These are phyloP conservation scores for Zaprionus camerounensis DNA, from an alignment of 1,140 invertebrate species.

Conservation along the genomic window DNA sequence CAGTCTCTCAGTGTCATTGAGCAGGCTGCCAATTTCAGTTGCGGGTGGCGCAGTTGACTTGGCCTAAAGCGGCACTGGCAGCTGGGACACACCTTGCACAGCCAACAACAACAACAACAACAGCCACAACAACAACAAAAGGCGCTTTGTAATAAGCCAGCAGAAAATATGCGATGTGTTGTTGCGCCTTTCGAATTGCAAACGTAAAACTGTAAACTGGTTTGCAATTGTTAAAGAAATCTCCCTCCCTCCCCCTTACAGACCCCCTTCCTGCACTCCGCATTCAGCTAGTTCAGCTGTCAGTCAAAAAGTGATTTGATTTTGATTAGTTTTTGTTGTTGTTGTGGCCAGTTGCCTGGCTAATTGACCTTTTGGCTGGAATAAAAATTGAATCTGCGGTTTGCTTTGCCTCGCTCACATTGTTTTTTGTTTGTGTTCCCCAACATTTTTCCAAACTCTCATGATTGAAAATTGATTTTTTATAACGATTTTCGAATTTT, in stretches of 20 bases:
- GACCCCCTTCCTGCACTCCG: background rate
- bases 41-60: slow-evolving; percentile 24
- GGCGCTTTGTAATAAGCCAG: slow-evolving; percentile 66
- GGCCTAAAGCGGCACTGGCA: slow-evolving; percentile 31
- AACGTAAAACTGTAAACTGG: slow-evolving; percentile 56
- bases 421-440: slow-evolving; percentile 19
- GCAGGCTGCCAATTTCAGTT: slow-evolving; percentile 14
- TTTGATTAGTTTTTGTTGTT: slow-evolving; percentile 28
- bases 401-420: slow-evolving; percentile 6
- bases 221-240: slow-evolving; percentile 39
- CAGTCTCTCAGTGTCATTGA: slow-evolving; percentile 14
- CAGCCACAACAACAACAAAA: slow-evolving; percentile 25
- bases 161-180: slow-evolving; percentile 35
- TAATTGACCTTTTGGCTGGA: slow-evolving; percentile 66
- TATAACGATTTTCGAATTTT: slow-evolving; percentile 35
- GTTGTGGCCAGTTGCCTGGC: slow-evolving; percentile 31
- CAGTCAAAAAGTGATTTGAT: slow-evolving; percentile 40
- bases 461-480: slow-evolving; percentile 68
- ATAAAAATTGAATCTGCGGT: slow-evolving; percentile 72
- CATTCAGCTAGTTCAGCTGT: background rate
- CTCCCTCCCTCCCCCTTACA: background rate
- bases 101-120: slow-evolving; percentile 38
- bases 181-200: slow-evolving; percentile 64
- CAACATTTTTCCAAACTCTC: slow-evolving; percentile 15
- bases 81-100: slow-evolving; percentile 68